These are phyloP conservation scores for Regulus satrapa DNA, from an alignment of 2,113 vertebrate genomes.

Conservation along the genomic window DNA sequence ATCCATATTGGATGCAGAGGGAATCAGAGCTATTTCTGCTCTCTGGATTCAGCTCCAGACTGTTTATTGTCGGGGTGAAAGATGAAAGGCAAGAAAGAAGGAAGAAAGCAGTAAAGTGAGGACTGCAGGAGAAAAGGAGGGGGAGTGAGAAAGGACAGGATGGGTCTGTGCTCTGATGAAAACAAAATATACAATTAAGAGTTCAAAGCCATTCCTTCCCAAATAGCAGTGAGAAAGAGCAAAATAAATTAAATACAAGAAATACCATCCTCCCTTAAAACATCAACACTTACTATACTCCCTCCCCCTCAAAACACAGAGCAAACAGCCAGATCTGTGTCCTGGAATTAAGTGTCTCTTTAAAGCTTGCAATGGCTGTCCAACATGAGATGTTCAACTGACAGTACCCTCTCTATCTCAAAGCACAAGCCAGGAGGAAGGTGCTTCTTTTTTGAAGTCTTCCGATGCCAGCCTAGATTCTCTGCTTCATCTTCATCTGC, in stretches of 20 bases:
- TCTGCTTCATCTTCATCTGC: neutral
- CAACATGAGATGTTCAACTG: neutral
- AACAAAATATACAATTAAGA: constrained; percentile 27
- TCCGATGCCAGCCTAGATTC: neutral
- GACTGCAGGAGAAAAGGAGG: neutral
- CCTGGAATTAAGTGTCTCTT: neutral
- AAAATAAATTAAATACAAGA: constrained; percentile 7
- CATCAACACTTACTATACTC: neutral
- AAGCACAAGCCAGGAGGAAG: neutral
- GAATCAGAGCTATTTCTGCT: neutral
- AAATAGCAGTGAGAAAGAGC: neutral
- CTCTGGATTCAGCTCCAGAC: constrained; percentile 10
- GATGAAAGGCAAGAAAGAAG: constrained; percentile 38
- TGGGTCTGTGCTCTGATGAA: constrained; percentile 7
- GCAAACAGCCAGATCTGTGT: neutral
- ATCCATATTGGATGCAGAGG: neutral
- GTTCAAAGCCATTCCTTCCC: constrained; percentile 38
- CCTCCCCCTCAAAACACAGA: neutral
- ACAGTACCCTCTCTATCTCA: neutral
- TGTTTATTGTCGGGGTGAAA: constrained; percentile 34
- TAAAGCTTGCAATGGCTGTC: neutral
- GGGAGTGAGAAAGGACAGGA: constrained; percentile 34
- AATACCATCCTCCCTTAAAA: neutral
- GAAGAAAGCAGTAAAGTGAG: constrained; percentile 37
- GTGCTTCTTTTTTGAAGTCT: neutral